Conservation (phyloP, 2,797 vertebrate species). For the Harpagifer antarcticus region DNA sequence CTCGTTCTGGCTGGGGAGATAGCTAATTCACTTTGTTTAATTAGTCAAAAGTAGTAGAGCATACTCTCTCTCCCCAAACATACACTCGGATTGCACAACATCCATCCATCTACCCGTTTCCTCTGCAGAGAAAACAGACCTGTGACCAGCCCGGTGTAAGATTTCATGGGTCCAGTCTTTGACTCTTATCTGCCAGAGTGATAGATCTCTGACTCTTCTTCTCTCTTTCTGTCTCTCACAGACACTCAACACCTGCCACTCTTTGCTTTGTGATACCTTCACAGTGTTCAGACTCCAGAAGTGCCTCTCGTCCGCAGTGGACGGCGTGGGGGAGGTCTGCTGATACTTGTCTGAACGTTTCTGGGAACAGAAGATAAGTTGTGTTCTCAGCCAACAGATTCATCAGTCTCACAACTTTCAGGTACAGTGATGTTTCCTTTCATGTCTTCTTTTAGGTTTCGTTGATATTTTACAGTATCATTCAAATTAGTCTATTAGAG, state of each 20-base stretch:
- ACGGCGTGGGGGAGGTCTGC: slow-evolving; percentile 26
- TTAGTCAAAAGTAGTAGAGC: slow-evolving; percentile 81
- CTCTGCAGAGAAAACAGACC: slow-evolving; percentile 41
- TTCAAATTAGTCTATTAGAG: background rate
- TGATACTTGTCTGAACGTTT: slow-evolving; percentile 28
- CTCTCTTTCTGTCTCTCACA: slow-evolving; percentile 21
- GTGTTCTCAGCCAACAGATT: slow-evolving; percentile 9
- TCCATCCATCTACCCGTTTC: slow-evolving; percentile 28
- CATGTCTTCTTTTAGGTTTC: background rate
- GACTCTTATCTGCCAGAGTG: slow-evolving; percentile 38
- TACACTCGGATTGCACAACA: slow-evolving; percentile 48
- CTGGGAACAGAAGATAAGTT: slow-evolving; percentile 23
- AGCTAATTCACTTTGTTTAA: slow-evolving; percentile 82
- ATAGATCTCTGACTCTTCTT: slow-evolving; percentile 48
- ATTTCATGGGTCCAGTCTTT: slow-evolving; percentile 49
- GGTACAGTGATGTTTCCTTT: slow-evolving; percentile 48
- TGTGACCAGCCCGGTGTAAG: slow-evolving; percentile 41
- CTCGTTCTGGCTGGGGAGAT: slow-evolving; percentile 79
- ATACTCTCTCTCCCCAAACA: slow-evolving; percentile 63
- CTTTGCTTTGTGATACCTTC: slow-evolving; percentile 33
- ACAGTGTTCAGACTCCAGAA: slow-evolving; percentile 28
- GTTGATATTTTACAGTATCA: background rate
- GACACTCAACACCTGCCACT: slow-evolving; percentile 12
- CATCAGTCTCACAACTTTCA: slow-evolving; percentile 28
- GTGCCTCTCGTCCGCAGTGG: slow-evolving; percentile 12